These are phyloP conservation scores for Kryptopterus vitreolus DNA, from an alignment of 2,797 vertebrate species.

Conservation along the genomic window DNA sequence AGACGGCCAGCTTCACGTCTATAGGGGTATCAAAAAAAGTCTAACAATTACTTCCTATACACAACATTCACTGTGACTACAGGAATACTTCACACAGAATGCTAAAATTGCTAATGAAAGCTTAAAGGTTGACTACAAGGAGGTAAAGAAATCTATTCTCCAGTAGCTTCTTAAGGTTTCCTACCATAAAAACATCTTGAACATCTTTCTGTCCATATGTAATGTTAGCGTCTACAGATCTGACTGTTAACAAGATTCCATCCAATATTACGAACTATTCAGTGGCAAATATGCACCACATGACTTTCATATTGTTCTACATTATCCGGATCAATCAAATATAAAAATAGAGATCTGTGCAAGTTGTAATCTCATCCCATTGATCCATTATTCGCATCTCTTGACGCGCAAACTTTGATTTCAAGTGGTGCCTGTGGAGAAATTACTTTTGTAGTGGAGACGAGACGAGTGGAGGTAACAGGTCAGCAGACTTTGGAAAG, in stretches of 20 bases:
- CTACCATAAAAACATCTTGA: neutral
- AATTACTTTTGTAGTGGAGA: constrained; percentile 4
- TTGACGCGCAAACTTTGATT: neutral
- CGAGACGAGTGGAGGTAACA: neutral
- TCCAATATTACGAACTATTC: neutral
- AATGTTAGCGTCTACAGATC: neutral
- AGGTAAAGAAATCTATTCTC: neutral
- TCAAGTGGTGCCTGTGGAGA: neutral
- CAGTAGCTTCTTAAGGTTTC: neutral
- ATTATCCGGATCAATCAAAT: constrained; percentile 14
- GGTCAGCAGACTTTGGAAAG: constrained; percentile 1
- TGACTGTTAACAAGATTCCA: neutral
- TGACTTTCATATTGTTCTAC: neutral
- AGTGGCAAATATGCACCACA: neutral
- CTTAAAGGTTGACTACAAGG: neutral
- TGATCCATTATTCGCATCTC: neutral
- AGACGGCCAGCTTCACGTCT: constrained; percentile 84
- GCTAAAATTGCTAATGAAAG: neutral
- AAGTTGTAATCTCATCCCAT: neutral
- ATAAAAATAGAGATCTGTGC: neutral
- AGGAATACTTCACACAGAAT: neutral
- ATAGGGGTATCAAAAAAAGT: constrained; percentile 22
- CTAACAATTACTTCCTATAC: constrained; percentile 26
- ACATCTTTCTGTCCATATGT: neutral
- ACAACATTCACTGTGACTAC: neutral